Base-by-base conservation (phyloP, 1,140 invertebrate species). In the Heliothis subflexa region DNA sequence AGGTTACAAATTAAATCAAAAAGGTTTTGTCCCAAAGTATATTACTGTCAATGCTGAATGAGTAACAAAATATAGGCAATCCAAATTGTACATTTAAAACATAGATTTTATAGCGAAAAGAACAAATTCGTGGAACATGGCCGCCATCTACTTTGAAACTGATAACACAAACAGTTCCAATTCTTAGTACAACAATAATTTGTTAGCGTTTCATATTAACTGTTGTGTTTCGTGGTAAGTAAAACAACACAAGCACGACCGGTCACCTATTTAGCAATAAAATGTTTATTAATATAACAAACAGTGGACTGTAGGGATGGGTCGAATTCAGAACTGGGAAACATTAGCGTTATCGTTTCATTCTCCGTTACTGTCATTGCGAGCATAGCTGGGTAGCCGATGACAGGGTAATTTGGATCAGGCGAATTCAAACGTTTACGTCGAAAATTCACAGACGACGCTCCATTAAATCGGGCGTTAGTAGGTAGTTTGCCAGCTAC, bases 171-270 rank as follows among this genome's bases (percentile, higher is more conserved):
- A 72, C 70, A 62, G 57, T 66, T 64, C 50, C n/a, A 28, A 14
- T 78, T 78, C 78, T 73, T 54, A 57, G 78, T 72, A 78, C n/a
- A 28, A 55, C 18, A 72, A 64, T 78, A 50, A 71, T 61, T n/a
- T 78, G 55, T 78, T 71, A 33, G 45, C 66, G 25, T 78, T 78
- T 61, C 70, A 73, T 73, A 57, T 59, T 49, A 72, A 62, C 70
- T 57, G 68, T 33, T 61, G 25, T 47, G 25, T 54, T 78, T 78
- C 54, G 76, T 71, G 40, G 66, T 70, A 71, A 54, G 68, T 54
- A 54, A 71, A 71, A 54, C 50, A 71, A 54, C 62, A 16, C 40
- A 66, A 28, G 50, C 49, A 71, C 16, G 25, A 10, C 14, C 50
- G 61, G 33, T 47, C 62, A 47, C 62, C 62, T 66, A 66, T 66